Evolutionary conservation across 2,888 invertebrate genomes (phyloP), one percentile per base, ranked within the genome.

Genomic region (Hypomecis punctinalis): DNA sequence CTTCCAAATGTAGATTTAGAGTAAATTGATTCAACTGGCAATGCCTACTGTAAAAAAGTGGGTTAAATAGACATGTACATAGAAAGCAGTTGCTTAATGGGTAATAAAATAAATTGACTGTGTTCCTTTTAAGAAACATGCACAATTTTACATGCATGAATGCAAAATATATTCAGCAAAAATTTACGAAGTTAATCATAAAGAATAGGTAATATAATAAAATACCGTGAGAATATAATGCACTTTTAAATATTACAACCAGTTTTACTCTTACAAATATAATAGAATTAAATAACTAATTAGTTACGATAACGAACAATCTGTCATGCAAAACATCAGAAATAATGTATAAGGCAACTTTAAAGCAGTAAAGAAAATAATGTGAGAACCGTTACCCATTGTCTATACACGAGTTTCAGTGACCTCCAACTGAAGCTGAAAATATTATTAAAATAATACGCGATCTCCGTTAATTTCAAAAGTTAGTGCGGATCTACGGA

Each of bases 1-100:
- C 23, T 40, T 45, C 56, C 61, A 46, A 62, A 62, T 47, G 51
- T 56, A 13, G 42, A 56, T 6, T 40, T 55, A 40, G 11, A 48
- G 61, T 53, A 60, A 70, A 69, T 71, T 65, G 66, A 67, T 67
- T 61, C 71, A 68, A 67, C 57, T 68, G 66, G 56, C 46, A 55
- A 46, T 65, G 47, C 56, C 51, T 63, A 55, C 45, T 51, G 53
- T 59, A n/a, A 39, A 57, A 23, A 58, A 64, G 42, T 67, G 57
- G 67, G 67, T 64, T 66, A 67, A 63, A 62, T 55, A 60, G 42
- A 62, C 51, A 52, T 52, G 36, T 65, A 58, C 49, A 47, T 65
- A 70, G 66, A 68, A 63, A 68, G 67, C 62, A 62, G 53, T 62
- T 70, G 55, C 61, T 48, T 66, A 66, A 59, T 63, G 58, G 63